Evolutionary conservation across 2,888 invertebrate species (phyloP).

Genomic region (Icerya purchasi): DNA sequence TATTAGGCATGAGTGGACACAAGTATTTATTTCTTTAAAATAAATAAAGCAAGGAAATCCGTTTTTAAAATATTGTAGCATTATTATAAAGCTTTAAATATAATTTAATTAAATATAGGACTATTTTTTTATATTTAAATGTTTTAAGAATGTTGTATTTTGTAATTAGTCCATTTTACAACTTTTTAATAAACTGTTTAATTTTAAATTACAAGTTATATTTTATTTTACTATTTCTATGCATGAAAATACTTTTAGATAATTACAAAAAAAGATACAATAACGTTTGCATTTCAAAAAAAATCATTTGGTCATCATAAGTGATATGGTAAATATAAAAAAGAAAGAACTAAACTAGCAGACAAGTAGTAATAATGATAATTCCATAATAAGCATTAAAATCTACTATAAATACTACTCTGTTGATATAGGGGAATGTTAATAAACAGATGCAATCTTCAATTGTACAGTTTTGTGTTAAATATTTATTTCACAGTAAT

Average conservation of each 20-base stretch:
- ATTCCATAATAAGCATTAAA: neutral
- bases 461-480: no score
- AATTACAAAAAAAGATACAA: no score
- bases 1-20: neutral
- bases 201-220: neutral
- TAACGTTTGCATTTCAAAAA: neutral
- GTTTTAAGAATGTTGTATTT: neutral
- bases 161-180: neutral
- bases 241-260: neutral
- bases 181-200: neutral
- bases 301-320: neutral
- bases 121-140: neutral
- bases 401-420: no score
- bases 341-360: neutral
- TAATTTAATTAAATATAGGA: no score
- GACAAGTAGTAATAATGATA: neutral
- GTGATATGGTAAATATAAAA: neutral
- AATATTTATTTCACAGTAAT: no score
- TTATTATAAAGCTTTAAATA: neutral
- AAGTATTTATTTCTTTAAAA: neutral
- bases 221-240: neutral
- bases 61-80: neutral
- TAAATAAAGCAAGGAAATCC: neutral
- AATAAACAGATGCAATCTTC: no score
- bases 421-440: no score